These are phyloP conservation scores for Podargus strigoides DNA, from an alignment of 2,797 vertebrate species.

Conservation along the genomic window DNA sequence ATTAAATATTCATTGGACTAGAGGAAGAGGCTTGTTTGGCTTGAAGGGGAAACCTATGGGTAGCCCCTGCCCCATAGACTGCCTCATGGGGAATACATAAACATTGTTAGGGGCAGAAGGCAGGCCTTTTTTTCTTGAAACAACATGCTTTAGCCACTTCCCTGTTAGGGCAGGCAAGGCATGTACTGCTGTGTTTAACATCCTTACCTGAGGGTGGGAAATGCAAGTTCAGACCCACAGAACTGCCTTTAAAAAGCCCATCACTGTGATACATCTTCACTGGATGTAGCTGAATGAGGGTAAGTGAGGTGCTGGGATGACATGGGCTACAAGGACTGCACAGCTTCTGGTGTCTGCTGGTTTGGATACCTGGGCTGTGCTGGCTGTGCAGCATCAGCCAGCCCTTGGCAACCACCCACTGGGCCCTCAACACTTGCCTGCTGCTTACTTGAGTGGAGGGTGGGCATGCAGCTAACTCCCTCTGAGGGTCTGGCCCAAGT, in stretches of 20 bases:
- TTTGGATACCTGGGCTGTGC: background rate
- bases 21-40: background rate
- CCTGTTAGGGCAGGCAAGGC: background rate
- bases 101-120: background rate
- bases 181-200: fast-evolving
- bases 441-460: background rate
- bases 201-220: background rate
- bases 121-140: background rate
- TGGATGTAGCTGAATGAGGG: background rate
- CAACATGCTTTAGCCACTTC: background rate
- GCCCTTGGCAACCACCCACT: fast-evolving
- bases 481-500: background rate
- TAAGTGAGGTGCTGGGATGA: fast-evolving
- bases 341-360: background rate
- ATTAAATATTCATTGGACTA: background rate
- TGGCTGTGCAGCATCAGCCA: background rate
- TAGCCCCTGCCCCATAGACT: background rate
- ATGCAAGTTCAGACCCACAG: background rate
- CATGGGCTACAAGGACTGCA: background rate
- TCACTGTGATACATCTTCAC: background rate
- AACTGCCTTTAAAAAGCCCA: background rate
- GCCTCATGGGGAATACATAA: background rate
- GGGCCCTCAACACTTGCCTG: fast-evolving
- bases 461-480: background rate
- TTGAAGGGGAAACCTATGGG: background rate